Evolutionary conservation across 2,113 vertebrate genomes (phyloP), one percentile per base, ranked within the genome.

Genomic region (Rhinoderma darwinii): DNA sequence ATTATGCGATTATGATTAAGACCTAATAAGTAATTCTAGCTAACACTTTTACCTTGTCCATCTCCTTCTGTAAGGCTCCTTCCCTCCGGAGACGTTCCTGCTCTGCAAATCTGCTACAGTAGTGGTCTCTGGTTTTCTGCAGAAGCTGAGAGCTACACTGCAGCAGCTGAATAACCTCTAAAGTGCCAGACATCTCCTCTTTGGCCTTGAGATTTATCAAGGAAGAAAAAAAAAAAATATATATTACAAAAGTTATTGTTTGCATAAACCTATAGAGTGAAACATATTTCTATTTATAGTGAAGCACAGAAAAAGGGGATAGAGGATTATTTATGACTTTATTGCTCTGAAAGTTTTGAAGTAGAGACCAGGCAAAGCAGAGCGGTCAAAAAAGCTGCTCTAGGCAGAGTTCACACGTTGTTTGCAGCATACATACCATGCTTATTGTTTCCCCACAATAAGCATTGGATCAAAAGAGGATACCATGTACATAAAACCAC

Each of bases 61-160:
- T 89, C 70, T 99, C 98, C 89, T 98, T 99, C 92, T 96, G 97
- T 35, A 94, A 96, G 0, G 94, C 94, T 72, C 94, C 96, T 81
- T 98, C 97, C 89, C 95, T 95, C 84, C 94, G 94, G 47, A 98
- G 94, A 14, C 98, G 92, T 89, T 99, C 97, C 89, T 97, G 92
- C 89, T 99, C 97, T 88, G 95, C 84, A 92, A 96, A 97, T 77
- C 95, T 96, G 90, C 89, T 88, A 87, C 97, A 95, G 90, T 98
- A 97, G 51, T 93, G 94, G 89, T 99, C 98, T 54, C 95, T 96
- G 76, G 94, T 93, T 89, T 99, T 99, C 91, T 97, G 97, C 50
- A 99, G 93, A 66, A 97, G 95, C 87, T 96, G 94, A 27, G 91
- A 96, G 86, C 97, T 96, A 0, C 94, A 96, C 7, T 98, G 93